Evolutionary conservation across 2,113 vertebrate genomes (phyloP).

Genomic region (Aspiorhynchus laticeps): DNA sequence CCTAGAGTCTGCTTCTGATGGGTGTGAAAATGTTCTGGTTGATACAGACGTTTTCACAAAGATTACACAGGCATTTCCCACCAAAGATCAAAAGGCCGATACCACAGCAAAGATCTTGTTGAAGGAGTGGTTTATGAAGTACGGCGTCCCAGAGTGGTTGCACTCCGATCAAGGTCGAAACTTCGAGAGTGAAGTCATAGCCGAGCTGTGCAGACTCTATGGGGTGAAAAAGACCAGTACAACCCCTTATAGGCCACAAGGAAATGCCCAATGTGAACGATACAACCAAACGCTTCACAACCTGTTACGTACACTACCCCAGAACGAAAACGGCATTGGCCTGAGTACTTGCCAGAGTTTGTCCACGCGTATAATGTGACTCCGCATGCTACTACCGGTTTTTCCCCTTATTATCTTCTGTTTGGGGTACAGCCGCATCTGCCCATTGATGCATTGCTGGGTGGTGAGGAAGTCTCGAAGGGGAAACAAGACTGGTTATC

Average conservation of each 20-base stretch:
- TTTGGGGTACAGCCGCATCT: neutral
- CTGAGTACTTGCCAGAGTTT: neutral
- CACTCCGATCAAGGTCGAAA: neutral
- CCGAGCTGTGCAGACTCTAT: neutral
- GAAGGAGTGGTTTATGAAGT: neutral
- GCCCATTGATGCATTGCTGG: neutral
- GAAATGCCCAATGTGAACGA: neutral
- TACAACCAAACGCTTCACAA: neutral
- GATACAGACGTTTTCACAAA: neutral
- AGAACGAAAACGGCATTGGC: neutral
- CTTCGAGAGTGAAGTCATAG: neutral
- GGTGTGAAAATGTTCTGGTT: neutral
- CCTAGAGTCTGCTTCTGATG: neutral
- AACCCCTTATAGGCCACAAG: neutral
- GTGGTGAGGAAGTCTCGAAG: neutral
- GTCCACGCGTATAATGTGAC: constrained; percentile 1
- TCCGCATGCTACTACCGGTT: neutral
- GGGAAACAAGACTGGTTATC: neutral
- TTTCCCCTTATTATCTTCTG: neutral
- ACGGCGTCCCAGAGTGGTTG: neutral
- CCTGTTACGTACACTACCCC: neutral
- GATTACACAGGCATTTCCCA: neutral
- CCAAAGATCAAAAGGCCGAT: neutral
- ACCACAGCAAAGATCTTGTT: neutral
- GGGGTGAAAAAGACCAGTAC: neutral